Evolutionary conservation across 1,140 invertebrate species (phyloP), one percentile per base, ranked within the genome.

Genomic region (Pseudomyrmex gracilis): DNA sequence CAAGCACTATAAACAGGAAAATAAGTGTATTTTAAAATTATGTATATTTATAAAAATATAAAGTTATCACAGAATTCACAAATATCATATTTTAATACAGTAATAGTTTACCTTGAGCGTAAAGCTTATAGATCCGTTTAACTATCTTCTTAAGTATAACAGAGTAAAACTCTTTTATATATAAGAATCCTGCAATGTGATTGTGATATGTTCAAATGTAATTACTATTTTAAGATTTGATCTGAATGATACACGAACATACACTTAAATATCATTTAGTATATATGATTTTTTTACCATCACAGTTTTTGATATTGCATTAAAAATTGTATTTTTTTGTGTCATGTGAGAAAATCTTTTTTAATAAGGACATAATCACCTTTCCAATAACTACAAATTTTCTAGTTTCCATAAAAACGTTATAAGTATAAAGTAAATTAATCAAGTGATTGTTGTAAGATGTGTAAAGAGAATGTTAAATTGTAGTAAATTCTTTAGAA

Each of bases 31-130:
- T 47, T 34, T 80, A 80, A 70, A 80, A 70, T 80, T 70, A 80
- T 70, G 22, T 70, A 80, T 70, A 80, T 80, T 80, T 70, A 80
- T 80, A 80, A 80, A 80, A 80, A 80, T 80, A 70, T 34, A 43
- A 49, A 67, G 66, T 78, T 80, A 80, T 80, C 76, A 80, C 76
- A 80, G 76, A 80, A 80, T 80, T 58, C 47, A 67, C 34, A 20
- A 80, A 80, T 78, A 78, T 80, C 53, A 80, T n/a, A 15, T 80
- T 80, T 70, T 51, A 15, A 24, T 53, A 34, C 43, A 64, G 17
- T 20, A 71, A 70, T 70, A 53, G 15, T 47, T 20, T 34, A 57
- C 70, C 15, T 68, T 34, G 53, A 57, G 13, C 49, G n/a, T 47
- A 78, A 63, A 45, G 20, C 34, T 63, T 55, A 64, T 51, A 53